Base-by-base conservation (phyloP, 2,888 invertebrate genomes). In the Venustoraphidia nigricollis region DNA sequence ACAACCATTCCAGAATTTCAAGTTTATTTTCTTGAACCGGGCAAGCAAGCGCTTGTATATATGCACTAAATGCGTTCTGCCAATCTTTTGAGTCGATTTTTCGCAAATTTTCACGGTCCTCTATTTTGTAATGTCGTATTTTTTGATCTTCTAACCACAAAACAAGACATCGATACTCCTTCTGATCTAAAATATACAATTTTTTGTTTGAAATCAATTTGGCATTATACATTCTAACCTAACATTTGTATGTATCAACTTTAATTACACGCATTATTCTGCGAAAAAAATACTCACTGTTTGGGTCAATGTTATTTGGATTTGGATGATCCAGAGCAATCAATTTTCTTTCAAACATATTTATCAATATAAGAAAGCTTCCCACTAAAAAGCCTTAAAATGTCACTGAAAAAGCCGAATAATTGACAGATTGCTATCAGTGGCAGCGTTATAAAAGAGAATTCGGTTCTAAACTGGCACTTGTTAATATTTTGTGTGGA, bases 141-240 rank as follows among this genome's bases (percentile, higher is more conserved):
- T 90, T 91, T 64, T 92, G 91, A 61, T 92, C 89, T 67, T 96
- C 96, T 47, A 96, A 63, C 96, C 95, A 96, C 1, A 86, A 67
- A 17, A 94, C 75, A 27, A 91, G 71, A 59, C 81, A 84, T 45
- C 87, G 78, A 61, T 89, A 84, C 58, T 85, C 80, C 52, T 76
- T 77, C 55, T 81, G 77, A 70, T 92, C 94, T 94, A 64, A 3
- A 70, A 69, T 51, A 50, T 46, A 41, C 10, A 34, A 13, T 34
- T n/a, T 41, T 27, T 44, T 34, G 44, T 41, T 35, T 42, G 36
- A 37, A 34, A 48, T 10, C n/a, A 42, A 47, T 45, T 47, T 34
- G 10, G 34, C 10, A 44, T 27, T 27, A 27, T 27, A 27, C 6
- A 27, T 27, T 27, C 27, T 27, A 27, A 36, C 13, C 36, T 44